A percentile compares a stretch with the other conserved stretches of the same genome.
phyloP scores from a whole-genome alignment of 2,888 invertebrate genomes.

The Loripinus fragilis region DNA sequence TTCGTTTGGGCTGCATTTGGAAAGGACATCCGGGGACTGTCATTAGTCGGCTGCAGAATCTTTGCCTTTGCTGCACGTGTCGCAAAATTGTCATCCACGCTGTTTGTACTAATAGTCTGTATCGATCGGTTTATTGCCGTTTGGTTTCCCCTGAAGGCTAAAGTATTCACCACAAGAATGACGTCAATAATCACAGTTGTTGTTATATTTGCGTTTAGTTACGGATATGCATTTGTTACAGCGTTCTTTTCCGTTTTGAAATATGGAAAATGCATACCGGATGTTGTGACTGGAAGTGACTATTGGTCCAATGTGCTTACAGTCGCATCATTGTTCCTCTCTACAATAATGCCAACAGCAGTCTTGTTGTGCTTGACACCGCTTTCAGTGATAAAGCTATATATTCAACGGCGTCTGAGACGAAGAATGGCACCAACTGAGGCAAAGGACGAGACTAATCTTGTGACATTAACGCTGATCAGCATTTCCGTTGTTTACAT shows the following conservation, averaged over 20 bases:
- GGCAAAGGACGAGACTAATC: neutral
- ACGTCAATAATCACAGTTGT: neutral
- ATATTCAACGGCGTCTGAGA: neutral
- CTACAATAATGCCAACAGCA: neutral
- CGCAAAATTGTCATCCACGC: neutral
- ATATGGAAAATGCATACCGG: constrained; percentile 4
- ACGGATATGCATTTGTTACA: neutral
- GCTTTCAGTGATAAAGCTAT: neutral
- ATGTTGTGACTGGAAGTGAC: neutral
- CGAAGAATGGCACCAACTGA: neutral
- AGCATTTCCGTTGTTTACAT: neutral
- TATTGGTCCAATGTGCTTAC: neutral
- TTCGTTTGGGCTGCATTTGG: neutral
- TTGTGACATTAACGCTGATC: neutral
- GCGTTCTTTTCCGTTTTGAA: neutral
- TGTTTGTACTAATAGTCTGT: neutral
- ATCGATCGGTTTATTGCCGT: neutral
- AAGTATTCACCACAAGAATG: neutral
- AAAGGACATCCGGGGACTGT: neutral
- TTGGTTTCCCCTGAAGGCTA: constrained; percentile 4
- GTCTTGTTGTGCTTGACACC: neutral
- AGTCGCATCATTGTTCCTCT: neutral
- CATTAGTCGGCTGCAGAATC: neutral
- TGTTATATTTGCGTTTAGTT: neutral
- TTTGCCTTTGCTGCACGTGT: neutral